Base-by-base conservation (phyloP, 2,113 vertebrate species). In the Oreochromis tanganicae region DNA sequence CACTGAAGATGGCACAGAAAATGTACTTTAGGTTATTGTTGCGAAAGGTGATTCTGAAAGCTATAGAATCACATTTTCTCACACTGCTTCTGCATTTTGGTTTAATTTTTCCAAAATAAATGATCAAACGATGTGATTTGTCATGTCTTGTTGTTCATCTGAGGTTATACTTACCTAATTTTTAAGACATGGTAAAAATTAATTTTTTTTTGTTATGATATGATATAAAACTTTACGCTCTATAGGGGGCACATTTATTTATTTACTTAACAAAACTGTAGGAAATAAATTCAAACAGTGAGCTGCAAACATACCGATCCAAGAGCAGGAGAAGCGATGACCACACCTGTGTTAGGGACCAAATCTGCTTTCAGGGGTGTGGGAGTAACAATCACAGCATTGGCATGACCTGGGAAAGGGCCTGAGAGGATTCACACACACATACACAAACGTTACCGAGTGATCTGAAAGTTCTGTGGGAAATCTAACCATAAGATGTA, bases 301-400 rank as follows among this genome's bases (percentile, higher is more conserved):
- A 84, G 38, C 12, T 86, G 73, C 50, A 68, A 71, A 52, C 96
- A 95, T 97, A 99, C 98, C 96, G 95, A 94, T 93, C 96, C 86
- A 46, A 98, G 96, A 95, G 96, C 92, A 86, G 98, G 93, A 21
- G 98, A 95, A 14, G 97, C 66, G 81, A 99, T 97, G 92, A 98
- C 97, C 87, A 99, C 93, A 27, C 93, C 96, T 43, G 98, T 92
- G 66, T 96, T 97, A 73, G 97, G 94, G 79, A 97, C 94, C 52
- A 96, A 95, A 29, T 98, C 98, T 87, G 96, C 95, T 95, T 98
- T 98, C 91, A 98, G 90, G 87, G 97, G 93, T 43, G 97, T 94
- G 21, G 97, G 97, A 5, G 98, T 97, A 92, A 99, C 97, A 81
- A 99, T 97, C 91, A 99, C 96, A 81, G 98, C 96, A 88, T 95